phyloP scores from a whole-genome alignment of 2,113 vertebrate species.

The Ceyx cyanopectus region DNA sequence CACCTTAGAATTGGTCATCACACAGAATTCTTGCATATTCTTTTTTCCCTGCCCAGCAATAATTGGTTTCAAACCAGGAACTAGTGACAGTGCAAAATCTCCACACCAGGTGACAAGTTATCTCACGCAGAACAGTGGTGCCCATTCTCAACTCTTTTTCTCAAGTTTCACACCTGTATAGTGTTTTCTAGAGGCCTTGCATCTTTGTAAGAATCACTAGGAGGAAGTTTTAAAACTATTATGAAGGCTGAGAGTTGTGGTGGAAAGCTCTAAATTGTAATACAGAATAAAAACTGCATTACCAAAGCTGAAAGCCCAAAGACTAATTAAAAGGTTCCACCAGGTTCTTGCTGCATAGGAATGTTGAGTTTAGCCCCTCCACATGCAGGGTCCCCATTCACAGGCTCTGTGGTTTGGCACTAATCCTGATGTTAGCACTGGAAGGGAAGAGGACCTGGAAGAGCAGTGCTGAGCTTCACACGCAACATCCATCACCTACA shows the following conservation, averaged over 20 bases:
- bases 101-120: not conserved
- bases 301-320: not conserved
- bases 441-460: not conserved
- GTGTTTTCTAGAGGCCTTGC: not conserved
- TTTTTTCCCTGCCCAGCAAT: not conserved
- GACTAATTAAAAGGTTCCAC: not conserved
- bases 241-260: not conserved
- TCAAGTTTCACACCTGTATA: not conserved
- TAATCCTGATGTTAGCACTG: not conserved
- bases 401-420: not conserved
- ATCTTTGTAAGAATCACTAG: not conserved
- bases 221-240: not conserved
- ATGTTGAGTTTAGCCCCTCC: not conserved
- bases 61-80: not conserved
- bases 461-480: fast-evolving
- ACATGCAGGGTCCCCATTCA: not conserved
- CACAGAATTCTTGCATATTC: not conserved
- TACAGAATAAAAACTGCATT: not conserved
- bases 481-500: fast-evolving
- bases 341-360: not conserved
- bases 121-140: not conserved
- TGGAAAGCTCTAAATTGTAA: not conserved
- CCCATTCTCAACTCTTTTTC: not conserved
- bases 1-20: not conserved
- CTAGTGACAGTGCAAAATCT: not conserved